Evolutionary conservation across 2,797 vertebrate species (phyloP).

Genomic region (Pyrocephalus nanus): DNA sequence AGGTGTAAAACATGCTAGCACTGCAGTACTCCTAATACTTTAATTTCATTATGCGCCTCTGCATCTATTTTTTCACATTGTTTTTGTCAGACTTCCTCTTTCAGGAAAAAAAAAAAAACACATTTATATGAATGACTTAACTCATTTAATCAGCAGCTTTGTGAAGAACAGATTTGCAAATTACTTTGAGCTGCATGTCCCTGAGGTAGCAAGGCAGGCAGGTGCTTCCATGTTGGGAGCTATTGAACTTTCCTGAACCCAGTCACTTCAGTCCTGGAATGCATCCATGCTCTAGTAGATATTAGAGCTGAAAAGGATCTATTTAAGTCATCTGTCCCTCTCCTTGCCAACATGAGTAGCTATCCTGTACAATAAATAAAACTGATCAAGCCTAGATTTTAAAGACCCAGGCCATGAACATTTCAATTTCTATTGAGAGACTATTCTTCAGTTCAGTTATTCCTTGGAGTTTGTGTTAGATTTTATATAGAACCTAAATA

Average conservation of each 20-base stretch:
- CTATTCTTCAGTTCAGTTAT: neutral
- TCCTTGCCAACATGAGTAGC: neutral
- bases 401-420: neutral
- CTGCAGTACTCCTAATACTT: neutral
- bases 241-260: neutral
- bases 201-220: neutral
- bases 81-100: neutral
- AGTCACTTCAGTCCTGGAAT: neutral
- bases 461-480: neutral
- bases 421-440: neutral
- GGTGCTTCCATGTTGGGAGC: neutral
- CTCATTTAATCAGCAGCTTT: neutral
- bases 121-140: neutral
- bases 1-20: neutral
- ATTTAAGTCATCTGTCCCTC: neutral
- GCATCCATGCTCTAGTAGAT: neutral
- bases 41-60: neutral
- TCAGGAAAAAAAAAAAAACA: neutral
- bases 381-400: neutral
- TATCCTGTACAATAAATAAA: neutral
- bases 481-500: neutral
- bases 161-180: constrained; percentile 3
- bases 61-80: neutral
- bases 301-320: neutral
- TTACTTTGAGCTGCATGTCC: neutral